Evolutionary conservation across 1,140 invertebrate genomes (phyloP), one percentile per base, ranked within the genome.

Genomic region (Halyomorpha halys): DNA sequence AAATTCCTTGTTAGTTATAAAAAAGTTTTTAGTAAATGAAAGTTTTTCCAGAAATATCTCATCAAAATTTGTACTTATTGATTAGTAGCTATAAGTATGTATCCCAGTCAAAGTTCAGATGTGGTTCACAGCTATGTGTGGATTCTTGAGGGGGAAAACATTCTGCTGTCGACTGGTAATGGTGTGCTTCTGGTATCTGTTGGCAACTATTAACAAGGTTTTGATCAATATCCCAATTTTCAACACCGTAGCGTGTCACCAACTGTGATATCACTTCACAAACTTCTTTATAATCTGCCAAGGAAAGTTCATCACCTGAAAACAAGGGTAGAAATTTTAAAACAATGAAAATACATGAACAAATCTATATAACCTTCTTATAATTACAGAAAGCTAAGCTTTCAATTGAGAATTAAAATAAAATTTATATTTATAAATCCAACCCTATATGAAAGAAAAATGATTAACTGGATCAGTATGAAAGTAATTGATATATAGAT

Each of bases 241-340:
- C 59, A 3, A 39, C 59, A 19, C 4, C 67, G 39, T 68, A 68
- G 19, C 62, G 65, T 15, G 65, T 61, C 14, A 65, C 27, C 44
- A 68, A 39, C 19, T 63, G 59, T 0, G 65, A 60, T 3, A 68
- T 62, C 6, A 68, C 65, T 44, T 66, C 65, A 44, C 45, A 64
- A 47, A 68, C 59, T 44, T 68, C 65, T 53, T 66, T 54, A 25
- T 59, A 63, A 18, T 68, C 65, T 2, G 62, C 62, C 53, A 66
- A 56, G n/a, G 14, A 49, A 18, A 68, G 59, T n/a, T 68, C 67
- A 27, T 68, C 67, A 15, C 54, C 51, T 61, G n/a, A 34, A 59
- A 51, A 47, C 21, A 30, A 30, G 27, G 8, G 27, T 30, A 8
- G n/a, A n/a, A 30, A 30, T 30, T 30, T 30, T 30, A 30, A 30